These are phyloP conservation scores for Lysiphlebus fabarum DNA, from an alignment of 1,140 invertebrate species.

Conservation along the genomic window DNA sequence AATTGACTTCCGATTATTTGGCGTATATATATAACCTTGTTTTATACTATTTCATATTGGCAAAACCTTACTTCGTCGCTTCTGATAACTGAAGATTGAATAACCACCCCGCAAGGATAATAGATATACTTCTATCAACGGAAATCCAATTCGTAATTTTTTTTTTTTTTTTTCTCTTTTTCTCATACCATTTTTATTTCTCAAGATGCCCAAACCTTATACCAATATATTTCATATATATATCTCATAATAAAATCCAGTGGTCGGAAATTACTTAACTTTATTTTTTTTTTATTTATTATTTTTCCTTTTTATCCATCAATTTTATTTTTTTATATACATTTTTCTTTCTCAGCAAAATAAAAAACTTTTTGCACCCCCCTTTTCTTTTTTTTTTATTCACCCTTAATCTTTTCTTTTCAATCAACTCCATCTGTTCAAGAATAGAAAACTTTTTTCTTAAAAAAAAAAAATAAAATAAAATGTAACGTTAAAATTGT, in stretches of 20 bases:
- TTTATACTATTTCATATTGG: slow-evolving; percentile 17
- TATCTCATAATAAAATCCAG: slow-evolving; percentile 20
- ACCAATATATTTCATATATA: slow-evolving; percentile 1
- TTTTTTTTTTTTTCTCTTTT: slow-evolving; percentile 8
- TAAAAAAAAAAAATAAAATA: too few relatives aligned
- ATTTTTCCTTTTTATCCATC: background rate
- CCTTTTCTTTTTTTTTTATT: slow-evolving; percentile 15
- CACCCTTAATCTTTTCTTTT: slow-evolving; percentile 30
- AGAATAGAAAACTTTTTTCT: too few relatives aligned
- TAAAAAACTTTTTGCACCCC: background rate
- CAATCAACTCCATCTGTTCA: slow-evolving; percentile 17
- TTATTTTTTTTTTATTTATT: slow-evolving; percentile 5
- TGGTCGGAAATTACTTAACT: slow-evolving; percentile 23
- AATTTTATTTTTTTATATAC: background rate
- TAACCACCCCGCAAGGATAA: slow-evolving; percentile 23
- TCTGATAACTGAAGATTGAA: slow-evolving; percentile 27
- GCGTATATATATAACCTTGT: slow-evolving; percentile 16
- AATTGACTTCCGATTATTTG: slow-evolving; percentile 5
- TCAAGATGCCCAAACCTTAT: slow-evolving; percentile 2
- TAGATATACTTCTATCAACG: slow-evolving; percentile 25
- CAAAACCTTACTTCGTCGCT: slow-evolving; percentile 19
- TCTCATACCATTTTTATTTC: background rate
- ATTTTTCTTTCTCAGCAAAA: background rate
- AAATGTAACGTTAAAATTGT: too few relatives aligned
- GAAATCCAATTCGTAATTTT: slow-evolving; percentile 25